Conservation (phyloP, 2,797 vertebrate species). For the Enteromius radiatus region DNA sequence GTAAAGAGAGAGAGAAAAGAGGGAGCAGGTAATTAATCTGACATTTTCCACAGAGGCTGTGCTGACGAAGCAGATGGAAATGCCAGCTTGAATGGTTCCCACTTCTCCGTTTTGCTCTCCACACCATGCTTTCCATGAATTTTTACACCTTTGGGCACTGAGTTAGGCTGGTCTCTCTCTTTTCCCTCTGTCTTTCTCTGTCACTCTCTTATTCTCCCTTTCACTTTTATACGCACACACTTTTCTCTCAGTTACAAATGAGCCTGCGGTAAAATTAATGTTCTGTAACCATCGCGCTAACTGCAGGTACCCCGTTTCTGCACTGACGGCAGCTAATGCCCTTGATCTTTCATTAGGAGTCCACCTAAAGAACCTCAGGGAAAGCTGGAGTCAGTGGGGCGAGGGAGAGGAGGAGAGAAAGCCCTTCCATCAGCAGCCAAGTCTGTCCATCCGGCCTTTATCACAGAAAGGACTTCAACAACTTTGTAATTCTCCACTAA, state of each 20-base stretch:
- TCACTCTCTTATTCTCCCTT: slow-evolving; percentile 33
- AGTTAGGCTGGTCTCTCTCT: slow-evolving; percentile 14
- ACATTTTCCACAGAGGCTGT: slow-evolving; percentile 62
- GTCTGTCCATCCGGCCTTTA: slow-evolving; percentile 19
- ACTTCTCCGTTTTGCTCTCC: slow-evolving; percentile 39
- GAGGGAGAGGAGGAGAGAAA: slow-evolving; percentile 41
- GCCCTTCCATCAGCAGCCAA: slow-evolving; percentile 29
- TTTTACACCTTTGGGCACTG: slow-evolving; percentile 43
- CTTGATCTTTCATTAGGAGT: slow-evolving; percentile 71
- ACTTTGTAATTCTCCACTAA: slow-evolving; percentile 2
- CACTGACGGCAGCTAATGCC: slow-evolving; percentile 61
- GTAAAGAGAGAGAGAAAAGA: slow-evolving; percentile 30
- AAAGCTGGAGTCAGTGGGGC: slow-evolving; percentile 46
- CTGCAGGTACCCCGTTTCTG: slow-evolving; percentile 67
- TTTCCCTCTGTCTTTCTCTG: slow-evolving; percentile 26
- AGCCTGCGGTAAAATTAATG: slow-evolving; percentile 74
- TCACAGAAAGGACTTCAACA: slow-evolving; percentile 3
- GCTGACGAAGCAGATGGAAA: slow-evolving; percentile 68
- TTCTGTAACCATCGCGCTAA: slow-evolving; percentile 69
- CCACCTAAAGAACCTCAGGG: slow-evolving; percentile 64
- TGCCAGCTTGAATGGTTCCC: slow-evolving; percentile 59
- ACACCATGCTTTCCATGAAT: slow-evolving; percentile 39
- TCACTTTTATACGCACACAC: slow-evolving; percentile 8
- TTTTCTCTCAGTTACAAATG: slow-evolving; percentile 63
- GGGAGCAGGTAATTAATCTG: slow-evolving; percentile 65